These are phyloP conservation scores for Sparus aurata DNA, from an alignment of 2,797 vertebrate genomes.

Conservation along the genomic window DNA sequence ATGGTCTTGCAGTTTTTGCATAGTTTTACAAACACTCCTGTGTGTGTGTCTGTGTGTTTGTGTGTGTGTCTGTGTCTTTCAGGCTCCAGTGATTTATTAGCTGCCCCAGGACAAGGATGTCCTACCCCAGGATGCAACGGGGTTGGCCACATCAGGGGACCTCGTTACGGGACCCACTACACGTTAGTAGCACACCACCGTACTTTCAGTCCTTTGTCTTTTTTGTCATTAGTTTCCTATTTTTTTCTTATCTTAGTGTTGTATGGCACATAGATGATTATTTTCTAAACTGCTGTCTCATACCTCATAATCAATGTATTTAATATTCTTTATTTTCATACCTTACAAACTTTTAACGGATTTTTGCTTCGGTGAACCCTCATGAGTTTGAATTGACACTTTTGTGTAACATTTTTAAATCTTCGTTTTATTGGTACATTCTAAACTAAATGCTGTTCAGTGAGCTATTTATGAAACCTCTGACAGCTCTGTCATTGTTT, in stretches of 20 bases:
- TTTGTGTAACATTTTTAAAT: not conserved
- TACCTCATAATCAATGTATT: not conserved
- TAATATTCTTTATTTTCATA: not conserved
- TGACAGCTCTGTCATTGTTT: not conserved
- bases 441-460: not conserved
- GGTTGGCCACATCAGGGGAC: constrained; percentile 91
- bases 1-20: constrained; percentile 22
- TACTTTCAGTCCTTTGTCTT: not conserved
- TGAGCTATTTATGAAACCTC: not conserved
- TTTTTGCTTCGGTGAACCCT: not conserved
- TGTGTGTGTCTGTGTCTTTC: constrained; percentile 35
- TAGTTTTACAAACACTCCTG: constrained; percentile 19
- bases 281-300: not conserved
- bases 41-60: constrained; percentile 14
- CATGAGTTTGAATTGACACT: not conserved
- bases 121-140: constrained; percentile 93
- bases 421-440: not conserved
- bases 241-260: constrained; percentile 13
- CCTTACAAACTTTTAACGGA: rapidly evolving
- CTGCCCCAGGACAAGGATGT: constrained; percentile 88
- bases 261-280: not conserved
- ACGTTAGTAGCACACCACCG: constrained; percentile 84
- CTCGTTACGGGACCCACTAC: constrained; percentile 93
- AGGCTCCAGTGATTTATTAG: constrained; percentile 84
- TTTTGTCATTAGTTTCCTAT: not conserved